phyloP scores from a whole-genome alignment of 1,140 invertebrate genomes.

The Dolichoris vasculosae region DNA sequence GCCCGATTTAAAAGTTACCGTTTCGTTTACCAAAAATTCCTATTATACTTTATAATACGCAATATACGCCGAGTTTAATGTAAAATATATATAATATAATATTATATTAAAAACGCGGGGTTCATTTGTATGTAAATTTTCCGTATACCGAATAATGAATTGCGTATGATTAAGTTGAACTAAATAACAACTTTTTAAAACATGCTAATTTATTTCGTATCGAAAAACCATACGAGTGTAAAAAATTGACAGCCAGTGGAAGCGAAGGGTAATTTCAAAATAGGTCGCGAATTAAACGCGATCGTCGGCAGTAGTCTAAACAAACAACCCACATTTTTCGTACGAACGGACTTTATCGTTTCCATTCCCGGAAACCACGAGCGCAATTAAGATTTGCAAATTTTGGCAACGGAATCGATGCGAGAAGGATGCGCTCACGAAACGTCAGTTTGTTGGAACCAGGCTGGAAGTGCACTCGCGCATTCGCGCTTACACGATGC shows the following conservation, averaged over 20 bases:
- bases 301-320: too few species aligned
- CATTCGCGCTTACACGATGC: neutral
- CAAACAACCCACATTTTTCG: too few species aligned
- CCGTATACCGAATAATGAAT: too few species aligned
- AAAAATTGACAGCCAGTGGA: too few species aligned
- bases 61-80: neutral
- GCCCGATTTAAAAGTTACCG: neutral
- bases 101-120: neutral
- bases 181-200: too few species aligned
- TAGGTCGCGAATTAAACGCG: too few species aligned
- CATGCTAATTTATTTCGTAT: too few species aligned
- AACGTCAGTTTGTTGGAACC: slow-evolving; percentile 40
- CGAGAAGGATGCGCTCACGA: slow-evolving; percentile 49
- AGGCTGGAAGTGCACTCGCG: slow-evolving; percentile 30
- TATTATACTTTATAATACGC: neutral
- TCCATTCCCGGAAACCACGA: neutral
- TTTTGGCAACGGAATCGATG: slow-evolving; percentile 41
- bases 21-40: neutral
- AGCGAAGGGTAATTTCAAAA: too few species aligned
- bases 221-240: too few species aligned
- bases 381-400: slow-evolving; percentile 51
- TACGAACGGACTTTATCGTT: too few species aligned
- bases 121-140: too few species aligned
- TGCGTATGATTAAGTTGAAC: too few species aligned
- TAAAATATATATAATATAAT: neutral